Percentiles rank a stretch among this genome's conserved stretches.
phyloP scores from a whole-genome alignment of 2,113 vertebrate species.

The Aplodontia rufa region DNA sequence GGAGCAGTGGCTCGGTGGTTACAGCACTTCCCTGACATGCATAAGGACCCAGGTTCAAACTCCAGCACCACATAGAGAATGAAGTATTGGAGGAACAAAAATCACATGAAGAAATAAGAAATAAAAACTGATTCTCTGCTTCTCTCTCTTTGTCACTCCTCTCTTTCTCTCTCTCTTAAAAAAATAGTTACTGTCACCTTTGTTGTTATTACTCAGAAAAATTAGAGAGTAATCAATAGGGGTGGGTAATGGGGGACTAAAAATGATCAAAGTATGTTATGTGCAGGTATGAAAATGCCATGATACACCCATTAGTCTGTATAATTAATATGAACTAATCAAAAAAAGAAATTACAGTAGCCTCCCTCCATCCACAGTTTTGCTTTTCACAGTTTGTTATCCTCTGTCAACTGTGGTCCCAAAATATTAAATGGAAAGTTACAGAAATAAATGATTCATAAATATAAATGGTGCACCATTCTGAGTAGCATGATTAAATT shows the following conservation, averaged over 20 bases:
- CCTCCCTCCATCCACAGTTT: neutral
- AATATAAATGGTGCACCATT: neutral
- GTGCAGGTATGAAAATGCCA: neutral
- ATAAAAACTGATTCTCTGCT: too few relatives aligned
- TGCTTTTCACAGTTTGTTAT: neutral
- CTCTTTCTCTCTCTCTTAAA: neutral
- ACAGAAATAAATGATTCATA: neutral
- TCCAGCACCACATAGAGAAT: too few relatives aligned
- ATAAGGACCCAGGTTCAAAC: too few relatives aligned
- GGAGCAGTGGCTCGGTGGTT: too few relatives aligned
- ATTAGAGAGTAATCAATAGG: neutral
- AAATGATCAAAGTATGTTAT: neutral
- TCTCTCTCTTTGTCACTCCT: too few relatives aligned
- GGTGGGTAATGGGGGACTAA: neutral
- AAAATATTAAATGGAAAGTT: neutral
- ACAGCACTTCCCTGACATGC: too few relatives aligned
- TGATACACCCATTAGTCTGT: neutral
- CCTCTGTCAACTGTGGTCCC: neutral
- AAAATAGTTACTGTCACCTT: neutral
- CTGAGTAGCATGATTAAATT: neutral
- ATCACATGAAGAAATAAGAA: too few relatives aligned
- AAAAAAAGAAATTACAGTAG: neutral
- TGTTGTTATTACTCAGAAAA: neutral
- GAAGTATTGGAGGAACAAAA: too few relatives aligned
- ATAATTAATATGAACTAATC: neutral